These are phyloP conservation scores for Anoplophora glabripennis DNA, from an alignment of 1,140 invertebrate genomes.

Conservation along the genomic window DNA sequence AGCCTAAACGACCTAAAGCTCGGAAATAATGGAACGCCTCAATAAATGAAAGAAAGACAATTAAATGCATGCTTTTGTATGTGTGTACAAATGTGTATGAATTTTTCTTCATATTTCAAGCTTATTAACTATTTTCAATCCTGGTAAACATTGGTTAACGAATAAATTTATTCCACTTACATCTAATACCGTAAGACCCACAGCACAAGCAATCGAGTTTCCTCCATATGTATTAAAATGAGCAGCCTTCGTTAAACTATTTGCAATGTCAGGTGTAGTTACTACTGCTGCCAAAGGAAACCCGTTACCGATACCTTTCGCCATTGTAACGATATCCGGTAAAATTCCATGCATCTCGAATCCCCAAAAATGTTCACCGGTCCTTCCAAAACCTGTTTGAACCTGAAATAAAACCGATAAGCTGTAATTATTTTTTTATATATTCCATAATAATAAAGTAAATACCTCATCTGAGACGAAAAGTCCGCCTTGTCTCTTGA, in stretches of 20 bases:
- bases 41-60: too few relatives aligned
- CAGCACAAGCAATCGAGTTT: slow-evolving; percentile 85
- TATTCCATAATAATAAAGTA: not conserved
- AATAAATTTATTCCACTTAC: slow-evolving; percentile 53
- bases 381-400: slow-evolving; percentile 93
- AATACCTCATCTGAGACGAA: slow-evolving; percentile 88
- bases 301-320: slow-evolving; percentile 89
- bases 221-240: slow-evolving; percentile 98
- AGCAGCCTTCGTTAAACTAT: slow-evolving; percentile 66
- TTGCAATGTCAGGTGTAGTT: slow-evolving; percentile 82
- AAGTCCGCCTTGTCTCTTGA: slow-evolving; percentile 78
- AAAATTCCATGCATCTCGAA: slow-evolving; percentile 82
- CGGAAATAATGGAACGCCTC: too few relatives aligned
- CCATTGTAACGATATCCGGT: slow-evolving; percentile 92
- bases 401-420: slow-evolving; percentile 56
- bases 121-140: too few relatives aligned
- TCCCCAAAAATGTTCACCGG: slow-evolving; percentile 93
- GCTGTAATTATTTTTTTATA: not conserved
- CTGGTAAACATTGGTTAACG: too few relatives aligned
- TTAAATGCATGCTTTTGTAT: too few relatives aligned
- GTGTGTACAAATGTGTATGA: too few relatives aligned
- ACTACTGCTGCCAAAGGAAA: slow-evolving; percentile 93
- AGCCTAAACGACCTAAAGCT: too few relatives aligned
- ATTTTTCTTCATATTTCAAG: too few relatives aligned
- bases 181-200: slow-evolving; percentile 86